Conservation (phyloP, 1,140 invertebrate genomes). For the Drosophila pseudoobscura region DNA sequence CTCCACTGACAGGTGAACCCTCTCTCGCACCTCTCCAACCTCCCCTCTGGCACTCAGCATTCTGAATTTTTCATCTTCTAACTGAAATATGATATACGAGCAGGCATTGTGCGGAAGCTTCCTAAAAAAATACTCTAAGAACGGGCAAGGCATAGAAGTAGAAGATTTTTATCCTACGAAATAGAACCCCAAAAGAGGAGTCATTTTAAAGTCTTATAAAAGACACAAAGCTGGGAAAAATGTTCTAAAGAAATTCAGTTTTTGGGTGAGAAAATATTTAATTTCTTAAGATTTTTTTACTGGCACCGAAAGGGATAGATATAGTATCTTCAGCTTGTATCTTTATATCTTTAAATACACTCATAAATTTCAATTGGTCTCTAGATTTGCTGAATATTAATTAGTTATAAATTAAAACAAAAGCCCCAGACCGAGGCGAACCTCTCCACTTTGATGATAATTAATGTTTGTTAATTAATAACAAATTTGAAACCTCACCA, state of each 20-base stretch:
- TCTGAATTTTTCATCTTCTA: slow-evolving; percentile 9
- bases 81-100: slow-evolving; percentile 31
- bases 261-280: no score
- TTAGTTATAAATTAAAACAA: slow-evolving; percentile 66
- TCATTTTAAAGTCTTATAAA: no score
- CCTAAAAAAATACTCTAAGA: slow-evolving; percentile 14
- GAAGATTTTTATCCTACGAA: no score
- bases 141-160: no score
- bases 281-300: no score
- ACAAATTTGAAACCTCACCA: slow-evolving; percentile 58
- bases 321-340: no score
- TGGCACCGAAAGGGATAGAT: no score
- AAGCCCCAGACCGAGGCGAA: slow-evolving; percentile 43
- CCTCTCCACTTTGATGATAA: slow-evolving; percentile 41
- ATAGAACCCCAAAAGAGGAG: no score
- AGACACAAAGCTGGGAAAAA: no score
- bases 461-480: slow-evolving; percentile 75
- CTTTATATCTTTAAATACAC: slow-evolving; percentile 7
- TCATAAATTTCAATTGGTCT: slow-evolving; percentile 22
- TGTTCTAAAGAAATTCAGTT: no score
- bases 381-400: slow-evolving; percentile 21
- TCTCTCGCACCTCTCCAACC: slow-evolving; percentile 2
- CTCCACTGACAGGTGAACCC: slow-evolving; percentile 67
- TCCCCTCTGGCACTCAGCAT: not conserved
- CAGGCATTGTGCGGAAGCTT: slow-evolving; percentile 1